A percentile compares a stretch with the other conserved stretches of the same genome.
Conservation (phyloP, 2,797 vertebrate genomes). For the Oryzias sinensis region DNA sequence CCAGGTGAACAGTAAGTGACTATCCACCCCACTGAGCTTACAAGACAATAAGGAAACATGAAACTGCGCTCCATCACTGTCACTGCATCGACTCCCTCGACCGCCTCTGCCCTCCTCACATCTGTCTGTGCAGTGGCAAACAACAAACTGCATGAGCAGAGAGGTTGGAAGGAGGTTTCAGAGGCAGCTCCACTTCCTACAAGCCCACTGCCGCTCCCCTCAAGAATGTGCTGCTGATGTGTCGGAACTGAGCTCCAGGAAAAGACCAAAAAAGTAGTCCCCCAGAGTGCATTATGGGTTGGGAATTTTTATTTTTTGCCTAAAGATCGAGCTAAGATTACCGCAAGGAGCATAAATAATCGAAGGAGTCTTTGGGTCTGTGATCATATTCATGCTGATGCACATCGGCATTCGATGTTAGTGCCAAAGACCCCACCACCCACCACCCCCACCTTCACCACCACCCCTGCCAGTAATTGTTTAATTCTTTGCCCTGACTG, state of each 20-base stretch:
- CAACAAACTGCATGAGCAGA: no score
- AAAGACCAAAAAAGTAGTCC: conserved; percentile 13
- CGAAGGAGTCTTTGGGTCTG: conserved; percentile 43
- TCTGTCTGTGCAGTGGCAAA: no score
- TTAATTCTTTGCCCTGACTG: conserved; percentile 50
- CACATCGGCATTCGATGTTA: conserved; percentile 61
- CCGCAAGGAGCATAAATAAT: conserved; percentile 21
- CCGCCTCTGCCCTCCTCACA: neutral
- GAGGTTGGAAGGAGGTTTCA: neutral
- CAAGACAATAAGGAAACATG: no score
- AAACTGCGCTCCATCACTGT: no score
- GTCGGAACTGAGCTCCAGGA: conserved; percentile 1
- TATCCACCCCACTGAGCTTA: no score
- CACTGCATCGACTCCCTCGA: no score
- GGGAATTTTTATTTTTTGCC: conserved; percentile 5
- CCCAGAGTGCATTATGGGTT: neutral
- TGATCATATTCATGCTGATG: conserved; percentile 72
- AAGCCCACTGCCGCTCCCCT: conserved; percentile 37
- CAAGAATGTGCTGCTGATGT: conserved; percentile 56
- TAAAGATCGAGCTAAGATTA: conserved; percentile 14
- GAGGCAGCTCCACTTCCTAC: conserved; percentile 47
- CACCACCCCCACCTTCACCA: neutral
- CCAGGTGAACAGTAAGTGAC: no score
- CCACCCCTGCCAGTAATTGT: conserved; percentile 52
- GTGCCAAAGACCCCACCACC: conserved; percentile 43